Base-by-base conservation (phyloP, 2,113 vertebrate genomes). In the Ammodytes marinus region DNA sequence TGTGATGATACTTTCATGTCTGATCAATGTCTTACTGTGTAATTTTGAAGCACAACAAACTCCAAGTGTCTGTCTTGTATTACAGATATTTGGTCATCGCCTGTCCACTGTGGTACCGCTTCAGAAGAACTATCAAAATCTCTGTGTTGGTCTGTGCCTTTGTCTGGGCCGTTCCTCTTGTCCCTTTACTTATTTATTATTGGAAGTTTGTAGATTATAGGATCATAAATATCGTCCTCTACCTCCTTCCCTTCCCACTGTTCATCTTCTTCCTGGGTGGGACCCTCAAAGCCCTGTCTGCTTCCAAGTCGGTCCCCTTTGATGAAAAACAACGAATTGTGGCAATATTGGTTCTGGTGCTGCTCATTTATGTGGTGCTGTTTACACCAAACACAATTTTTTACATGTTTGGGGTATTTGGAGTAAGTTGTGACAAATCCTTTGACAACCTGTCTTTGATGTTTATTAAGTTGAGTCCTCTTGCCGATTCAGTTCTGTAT, bases 121-220 rank as follows among this genome's bases (percentile, higher is more conserved):
- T 45, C 60, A 47, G 4, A 66, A 6, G 11, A 39, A 57, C 6
- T 17, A 35, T 69, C 55, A 77, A 76, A 15, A 6, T 1, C 42
- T 49, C 52, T 49, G 15, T 66, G 14, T 9, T 40, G 52, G 14
- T 68, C 17, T 77, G n/a, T 58, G n/a, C 15, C 0, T 0, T 69
- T 4, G 58, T 79, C 37, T 84, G 76, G 82, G 2, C 0, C 12
- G 0, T 79, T 43, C 0, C 63, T 17, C 8, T 79, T 15, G 5
- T 64, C n/a, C 45, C 4, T 3, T 79, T 3, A 2, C 3, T 39
- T 0, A 40, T 0, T 7, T 0, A 59, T 65, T 13, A 0, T 3
- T 0, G 6, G 8, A 0, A 17, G 3, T 1, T 27, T 3, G 1
- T 0, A 27, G 0, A 0, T 0, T 27, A 27, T 27, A 27, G 27